Percentiles rank a stretch among this genome's conserved stretches.
phyloP scores from a whole-genome alignment of 2,888 invertebrate genomes.

The Tortricodes alternella region DNA sequence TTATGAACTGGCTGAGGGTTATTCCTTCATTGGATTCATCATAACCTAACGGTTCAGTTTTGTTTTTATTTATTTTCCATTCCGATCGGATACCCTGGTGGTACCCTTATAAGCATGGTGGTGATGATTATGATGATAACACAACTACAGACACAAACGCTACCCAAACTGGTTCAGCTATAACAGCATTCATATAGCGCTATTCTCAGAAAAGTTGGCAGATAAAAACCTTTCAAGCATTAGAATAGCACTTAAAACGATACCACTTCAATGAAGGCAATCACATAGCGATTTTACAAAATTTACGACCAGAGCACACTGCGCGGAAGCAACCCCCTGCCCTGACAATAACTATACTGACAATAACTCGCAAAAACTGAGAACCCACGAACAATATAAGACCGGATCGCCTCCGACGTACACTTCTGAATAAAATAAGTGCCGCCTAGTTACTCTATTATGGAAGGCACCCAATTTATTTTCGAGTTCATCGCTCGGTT shows the following conservation, averaged over 20 bases:
- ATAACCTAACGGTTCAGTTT: no score
- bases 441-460: constrained; percentile 41
- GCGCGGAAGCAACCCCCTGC: constrained; percentile 42
- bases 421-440: constrained; percentile 10
- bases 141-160: no score
- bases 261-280: constrained; percentile 48
- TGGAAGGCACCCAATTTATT: constrained; percentile 57
- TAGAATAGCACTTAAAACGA: constrained; percentile 32
- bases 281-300: constrained; percentile 60
- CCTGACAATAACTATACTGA: constrained; percentile 15
- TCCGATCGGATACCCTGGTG: no score
- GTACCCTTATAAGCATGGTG: no score
- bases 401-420: background rate
- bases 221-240: constrained; percentile 9
- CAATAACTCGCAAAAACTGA: constrained; percentile 33
- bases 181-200: constrained; percentile 2
- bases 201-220: constrained; percentile 9
- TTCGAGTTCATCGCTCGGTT: constrained; percentile 57
- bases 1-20: no score
- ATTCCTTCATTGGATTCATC: no score
- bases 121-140: no score
- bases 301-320: constrained; percentile 58
- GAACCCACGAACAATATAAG: constrained; percentile 17
- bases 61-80: no score
- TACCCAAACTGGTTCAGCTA: no score